Percentiles rank a stretch among this genome's conserved stretches.
Evolutionary conservation across 2,797 vertebrate species (phyloP).

Genomic region (Xiphophorus birchmanni): DNA sequence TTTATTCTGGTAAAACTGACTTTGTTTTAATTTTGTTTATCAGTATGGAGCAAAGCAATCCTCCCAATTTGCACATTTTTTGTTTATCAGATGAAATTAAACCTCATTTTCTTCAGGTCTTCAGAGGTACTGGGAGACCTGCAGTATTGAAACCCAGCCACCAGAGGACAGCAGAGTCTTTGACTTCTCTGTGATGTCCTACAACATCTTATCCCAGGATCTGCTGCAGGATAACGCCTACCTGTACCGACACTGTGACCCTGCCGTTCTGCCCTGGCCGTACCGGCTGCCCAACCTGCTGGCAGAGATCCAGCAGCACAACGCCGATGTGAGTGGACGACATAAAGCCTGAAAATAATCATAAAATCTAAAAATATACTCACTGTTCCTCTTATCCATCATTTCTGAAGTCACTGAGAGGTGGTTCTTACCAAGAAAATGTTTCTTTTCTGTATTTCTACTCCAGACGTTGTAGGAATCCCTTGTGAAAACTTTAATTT

Average conservation of each 20-base stretch:
- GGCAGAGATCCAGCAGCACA: constrained; percentile 84
- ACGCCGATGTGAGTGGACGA: constrained; percentile 88
- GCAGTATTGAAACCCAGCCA: constrained; percentile 47
- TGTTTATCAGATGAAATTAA: background rate
- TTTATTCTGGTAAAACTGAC: too few species aligned
- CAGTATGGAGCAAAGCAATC: too few species aligned
- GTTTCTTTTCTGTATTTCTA: background rate
- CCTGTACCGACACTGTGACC: constrained; percentile 90
- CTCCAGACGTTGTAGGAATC: background rate
- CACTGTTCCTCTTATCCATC: background rate
- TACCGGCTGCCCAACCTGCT: constrained; percentile 90
- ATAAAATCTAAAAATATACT: background rate
- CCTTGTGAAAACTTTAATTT: background rate
- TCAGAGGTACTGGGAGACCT: constrained; percentile 87
- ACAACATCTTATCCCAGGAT: constrained; percentile 96
- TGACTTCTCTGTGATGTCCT: constrained; percentile 95
- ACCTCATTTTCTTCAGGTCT: constrained; percentile 58
- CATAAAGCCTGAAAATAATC: too few species aligned
- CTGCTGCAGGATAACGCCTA: constrained; percentile 90
- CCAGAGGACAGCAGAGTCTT: constrained; percentile 70
- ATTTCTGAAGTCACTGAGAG: background rate
- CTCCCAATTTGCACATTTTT: background rate
- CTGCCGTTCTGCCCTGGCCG: constrained; percentile 83
- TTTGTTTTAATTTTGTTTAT: too few species aligned
- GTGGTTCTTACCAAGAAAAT: background rate